Conservation (phyloP, 2,797 vertebrate species). For the Tragelaphus eurycerus region DNA sequence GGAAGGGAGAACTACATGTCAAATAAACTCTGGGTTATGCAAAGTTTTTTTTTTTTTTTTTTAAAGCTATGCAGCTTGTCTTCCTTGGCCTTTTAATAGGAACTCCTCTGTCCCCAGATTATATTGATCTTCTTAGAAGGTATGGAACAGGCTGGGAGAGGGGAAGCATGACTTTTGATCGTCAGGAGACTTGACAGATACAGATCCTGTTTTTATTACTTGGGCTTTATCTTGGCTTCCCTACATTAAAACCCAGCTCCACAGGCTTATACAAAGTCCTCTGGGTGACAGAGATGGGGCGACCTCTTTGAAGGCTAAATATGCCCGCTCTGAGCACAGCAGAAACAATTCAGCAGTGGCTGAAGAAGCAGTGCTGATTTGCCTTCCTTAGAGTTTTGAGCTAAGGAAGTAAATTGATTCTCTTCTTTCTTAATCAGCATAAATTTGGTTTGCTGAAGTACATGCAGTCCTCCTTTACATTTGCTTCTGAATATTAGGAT, state of each 20-base stretch:
- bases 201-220: slow-evolving; percentile 44
- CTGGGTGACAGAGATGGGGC: background rate
- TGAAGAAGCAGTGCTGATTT: background rate
- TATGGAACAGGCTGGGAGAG: background rate
- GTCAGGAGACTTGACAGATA: background rate
- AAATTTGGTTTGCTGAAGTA: background rate
- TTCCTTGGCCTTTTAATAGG: slow-evolving; percentile 9
- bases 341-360: background rate
- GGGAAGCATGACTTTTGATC: background rate
- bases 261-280: background rate
- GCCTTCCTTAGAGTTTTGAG: background rate
- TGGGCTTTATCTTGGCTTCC: background rate
- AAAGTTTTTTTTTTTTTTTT: background rate
- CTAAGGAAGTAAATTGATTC: background rate
- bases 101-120: background rate
- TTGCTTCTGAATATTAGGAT: background rate
- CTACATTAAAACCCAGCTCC: background rate
- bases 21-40: background rate
- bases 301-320: background rate
- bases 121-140: background rate
- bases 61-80: background rate
- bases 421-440: background rate
- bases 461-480: background rate
- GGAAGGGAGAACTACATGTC: background rate
- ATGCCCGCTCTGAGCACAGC: background rate